Base-by-base conservation (phyloP, 2,113 vertebrate genomes). In the Anguilla japonica region DNA sequence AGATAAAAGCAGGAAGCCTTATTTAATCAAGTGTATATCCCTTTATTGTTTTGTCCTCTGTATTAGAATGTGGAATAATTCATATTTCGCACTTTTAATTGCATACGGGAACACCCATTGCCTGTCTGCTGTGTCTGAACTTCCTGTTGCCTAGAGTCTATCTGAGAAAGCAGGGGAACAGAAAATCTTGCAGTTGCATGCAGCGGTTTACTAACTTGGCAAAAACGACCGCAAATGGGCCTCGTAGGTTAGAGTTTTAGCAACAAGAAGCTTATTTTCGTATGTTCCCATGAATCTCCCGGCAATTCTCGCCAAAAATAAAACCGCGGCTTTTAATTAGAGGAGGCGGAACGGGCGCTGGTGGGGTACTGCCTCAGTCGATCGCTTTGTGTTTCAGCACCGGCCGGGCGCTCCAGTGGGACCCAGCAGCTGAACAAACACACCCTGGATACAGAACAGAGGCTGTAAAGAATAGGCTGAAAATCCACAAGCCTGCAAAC, bases 241-340 rank as follows among this genome's bases (percentile, higher is more conserved):
- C 34, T 75, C 26, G 71, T 75, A 75, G 71, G 71, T 75, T 34
- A 75, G 71, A 75, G 71, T n/a, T 75, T 75, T 75, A 75, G 71
- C 71, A 11, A 14, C 71, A 34, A 75, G 71, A 75, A 75, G 71
- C 71, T 75, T 34, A 26, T 84, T 22, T 84, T 84, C 50, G 18
- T 43, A 78, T 84, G 29, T 84, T 29, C 41, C 41, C 41, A 5
- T 57, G 34, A 56, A 79, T 26, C 46, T 85, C 29, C 15, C 11
- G 39, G n/a, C 13, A n/a, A 34, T 85, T 80, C 39, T 40, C 39
- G 40, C 79, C 79, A 79, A 20, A 57, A 56, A 85, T 57, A 46
- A 79, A 56, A 57, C 46, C 46, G 41, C 75, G 26, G 84, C 50
- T 80, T 80, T 50, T 22, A 79, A 46, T 85, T 85, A 79, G 43